Conservation (phyloP, 2,797 vertebrate genomes). For the Euthynnus affinis region DNA sequence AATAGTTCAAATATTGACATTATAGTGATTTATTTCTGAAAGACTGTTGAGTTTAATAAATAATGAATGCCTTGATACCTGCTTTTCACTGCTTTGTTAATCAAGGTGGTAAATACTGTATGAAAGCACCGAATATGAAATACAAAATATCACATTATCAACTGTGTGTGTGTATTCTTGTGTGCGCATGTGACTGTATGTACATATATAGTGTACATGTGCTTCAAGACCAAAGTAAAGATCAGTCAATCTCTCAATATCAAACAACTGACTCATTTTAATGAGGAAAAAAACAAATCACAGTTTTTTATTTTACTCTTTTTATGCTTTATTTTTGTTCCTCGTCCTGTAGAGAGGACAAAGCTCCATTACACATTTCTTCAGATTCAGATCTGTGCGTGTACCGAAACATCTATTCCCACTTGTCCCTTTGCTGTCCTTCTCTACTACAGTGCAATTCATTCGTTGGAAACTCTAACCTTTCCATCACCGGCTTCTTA, state of each 20-base stretch:
- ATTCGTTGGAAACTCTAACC: slow-evolving; percentile 3
- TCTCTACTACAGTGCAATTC: slow-evolving; percentile 1
- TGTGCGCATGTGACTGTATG: background rate
- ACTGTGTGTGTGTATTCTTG: background rate
- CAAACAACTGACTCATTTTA: background rate
- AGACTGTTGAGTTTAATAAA: too few relatives aligned
- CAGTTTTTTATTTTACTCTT: slow-evolving; percentile 57
- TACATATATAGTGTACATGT: background rate
- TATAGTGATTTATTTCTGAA: too few relatives aligned
- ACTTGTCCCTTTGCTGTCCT: slow-evolving; percentile 31
- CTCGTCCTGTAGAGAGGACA: slow-evolving; percentile 79
- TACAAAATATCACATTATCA: background rate
- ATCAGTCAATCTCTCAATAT: background rate
- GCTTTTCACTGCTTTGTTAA: too few relatives aligned
- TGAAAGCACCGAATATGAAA: background rate
- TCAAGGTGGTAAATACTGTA: background rate
- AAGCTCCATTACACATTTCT: slow-evolving; percentile 48
- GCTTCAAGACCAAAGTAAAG: too few relatives aligned
- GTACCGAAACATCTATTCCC: slow-evolving; percentile 18
- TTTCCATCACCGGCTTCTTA: background rate
- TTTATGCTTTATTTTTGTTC: slow-evolving; percentile 80
- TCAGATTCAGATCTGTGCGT: slow-evolving; percentile 24
- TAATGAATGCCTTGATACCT: too few relatives aligned
- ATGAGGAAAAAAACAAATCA: slow-evolving; percentile 26
- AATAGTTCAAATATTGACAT: too few relatives aligned